Evolutionary conservation across 2,113 vertebrate species (phyloP).

Genomic region (Oncorhynchus nerka): DNA sequence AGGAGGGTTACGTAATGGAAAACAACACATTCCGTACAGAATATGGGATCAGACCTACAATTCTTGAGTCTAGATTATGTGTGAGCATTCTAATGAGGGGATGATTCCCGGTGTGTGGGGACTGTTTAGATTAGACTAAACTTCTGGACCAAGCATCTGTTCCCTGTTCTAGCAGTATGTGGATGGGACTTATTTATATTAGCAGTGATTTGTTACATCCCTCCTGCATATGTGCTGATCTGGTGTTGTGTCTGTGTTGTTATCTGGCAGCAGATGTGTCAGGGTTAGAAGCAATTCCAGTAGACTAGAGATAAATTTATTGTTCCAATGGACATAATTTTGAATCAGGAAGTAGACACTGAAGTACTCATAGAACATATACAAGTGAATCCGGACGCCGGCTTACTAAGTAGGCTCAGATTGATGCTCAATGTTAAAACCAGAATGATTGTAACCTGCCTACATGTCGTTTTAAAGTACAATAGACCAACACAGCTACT

Average conservation of each 20-base stretch:
- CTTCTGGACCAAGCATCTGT: slow-evolving; percentile 34
- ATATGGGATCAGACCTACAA: background rate
- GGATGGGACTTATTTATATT: slow-evolving; percentile 4
- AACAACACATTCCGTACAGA: background rate
- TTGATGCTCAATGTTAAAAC: too few species aligned
- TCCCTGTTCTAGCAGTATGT: slow-evolving; percentile 15
- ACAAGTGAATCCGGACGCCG: too few species aligned
- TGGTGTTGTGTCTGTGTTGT: background rate
- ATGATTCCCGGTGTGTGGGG: slow-evolving; percentile 14
- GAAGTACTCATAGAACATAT: too few species aligned
- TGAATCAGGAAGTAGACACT: too few species aligned
- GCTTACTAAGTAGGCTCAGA: too few species aligned
- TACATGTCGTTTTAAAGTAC: too few species aligned
- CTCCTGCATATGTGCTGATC: slow-evolving; percentile 10
- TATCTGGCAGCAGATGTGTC: background rate
- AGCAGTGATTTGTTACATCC: background rate
- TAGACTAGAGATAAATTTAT: background rate
- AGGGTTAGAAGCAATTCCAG: background rate
- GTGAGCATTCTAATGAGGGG: slow-evolving; percentile 20
- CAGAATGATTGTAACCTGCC: too few species aligned
- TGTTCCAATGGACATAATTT: too few species aligned
- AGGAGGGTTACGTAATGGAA: background rate
- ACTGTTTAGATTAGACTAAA: slow-evolving; percentile 13
- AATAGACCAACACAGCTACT: too few species aligned
- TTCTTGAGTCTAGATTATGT: slow-evolving; percentile 2